Evolutionary conservation across 2,797 vertebrate species (phyloP).

Genomic region (Etheostoma perlongum): DNA sequence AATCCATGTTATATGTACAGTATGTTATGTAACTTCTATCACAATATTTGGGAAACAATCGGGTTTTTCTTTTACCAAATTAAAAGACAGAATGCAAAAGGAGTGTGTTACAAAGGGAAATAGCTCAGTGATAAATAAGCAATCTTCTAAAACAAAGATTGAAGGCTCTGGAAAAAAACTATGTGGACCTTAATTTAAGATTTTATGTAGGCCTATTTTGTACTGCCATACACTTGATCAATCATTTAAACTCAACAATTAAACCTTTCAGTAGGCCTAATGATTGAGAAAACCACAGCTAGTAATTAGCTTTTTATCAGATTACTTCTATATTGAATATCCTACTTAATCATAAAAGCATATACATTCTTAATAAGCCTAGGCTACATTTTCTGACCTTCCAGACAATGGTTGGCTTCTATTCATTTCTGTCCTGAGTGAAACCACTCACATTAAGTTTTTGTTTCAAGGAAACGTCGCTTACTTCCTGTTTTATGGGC

Average conservation of each 20-base stretch:
- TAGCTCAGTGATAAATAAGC: too few relatives aligned
- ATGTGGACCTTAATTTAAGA: background rate
- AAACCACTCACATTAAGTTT: background rate
- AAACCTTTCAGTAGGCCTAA: background rate
- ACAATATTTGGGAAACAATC: background rate
- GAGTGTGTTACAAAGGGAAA: background rate
- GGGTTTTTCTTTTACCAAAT: background rate
- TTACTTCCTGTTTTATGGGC: slow-evolving; percentile 49
- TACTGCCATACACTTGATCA: too few relatives aligned
- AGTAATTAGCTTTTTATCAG: background rate
- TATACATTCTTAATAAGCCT: background rate
- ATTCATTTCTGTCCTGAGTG: background rate
- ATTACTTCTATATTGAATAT: background rate
- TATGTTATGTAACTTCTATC: background rate
- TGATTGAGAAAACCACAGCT: background rate
- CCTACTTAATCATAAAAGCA: background rate
- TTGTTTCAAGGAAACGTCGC: slow-evolving; percentile 35
- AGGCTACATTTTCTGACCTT: background rate
- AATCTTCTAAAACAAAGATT: background rate
- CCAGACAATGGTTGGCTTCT: background rate
- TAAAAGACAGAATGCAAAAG: background rate
- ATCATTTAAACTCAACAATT: background rate
- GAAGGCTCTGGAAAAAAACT: background rate
- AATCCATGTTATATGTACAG: too few relatives aligned
- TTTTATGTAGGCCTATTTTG: background rate